phyloP scores from a whole-genome alignment of 2,888 invertebrate species.

The Idaea biselata region DNA sequence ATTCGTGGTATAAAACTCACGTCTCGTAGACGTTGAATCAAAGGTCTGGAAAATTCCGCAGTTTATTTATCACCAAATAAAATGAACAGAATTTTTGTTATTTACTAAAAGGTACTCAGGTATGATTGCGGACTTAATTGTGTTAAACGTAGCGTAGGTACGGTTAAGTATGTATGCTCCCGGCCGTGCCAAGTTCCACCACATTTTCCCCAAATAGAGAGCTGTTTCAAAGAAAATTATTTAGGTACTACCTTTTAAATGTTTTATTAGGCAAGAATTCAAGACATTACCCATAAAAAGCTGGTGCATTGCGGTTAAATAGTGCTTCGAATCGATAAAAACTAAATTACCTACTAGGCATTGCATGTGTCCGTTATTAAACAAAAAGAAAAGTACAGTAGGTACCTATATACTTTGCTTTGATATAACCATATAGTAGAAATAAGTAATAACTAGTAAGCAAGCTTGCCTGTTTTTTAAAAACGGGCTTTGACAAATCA shows the following conservation, averaged over 20 bases:
- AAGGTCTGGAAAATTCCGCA: neutral
- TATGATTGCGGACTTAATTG: too few relatives aligned
- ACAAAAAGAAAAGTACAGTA: neutral
- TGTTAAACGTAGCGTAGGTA: too few relatives aligned
- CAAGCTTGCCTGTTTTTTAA: too few relatives aligned
- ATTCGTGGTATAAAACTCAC: neutral
- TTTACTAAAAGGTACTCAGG: neutral
- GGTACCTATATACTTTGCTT: too few relatives aligned
- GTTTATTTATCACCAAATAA: neutral
- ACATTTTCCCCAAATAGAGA: neutral
- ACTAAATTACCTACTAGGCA: slow-evolving; percentile 14
- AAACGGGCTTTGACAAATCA: too few relatives aligned
- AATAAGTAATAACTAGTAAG: too few relatives aligned
- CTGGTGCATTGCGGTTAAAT: slow-evolving; percentile 24
- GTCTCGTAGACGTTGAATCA: neutral
- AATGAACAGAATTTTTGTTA: neutral
- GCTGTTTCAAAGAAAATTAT: neutral
- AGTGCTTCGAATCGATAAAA: slow-evolving; percentile 19
- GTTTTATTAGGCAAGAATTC: slow-evolving; percentile 9
- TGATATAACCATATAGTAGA: too few relatives aligned
- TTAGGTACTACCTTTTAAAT: neutral
- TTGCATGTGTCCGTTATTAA: slow-evolving; percentile 11
- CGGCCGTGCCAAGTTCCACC: neutral
- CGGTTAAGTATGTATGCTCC: neutral
- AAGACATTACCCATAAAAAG: slow-evolving; percentile 12